A percentile compares a stretch with the other conserved stretches of the same genome.
phyloP scores from a whole-genome alignment of 2,113 vertebrate genomes.

The Sorex fumeus region DNA sequence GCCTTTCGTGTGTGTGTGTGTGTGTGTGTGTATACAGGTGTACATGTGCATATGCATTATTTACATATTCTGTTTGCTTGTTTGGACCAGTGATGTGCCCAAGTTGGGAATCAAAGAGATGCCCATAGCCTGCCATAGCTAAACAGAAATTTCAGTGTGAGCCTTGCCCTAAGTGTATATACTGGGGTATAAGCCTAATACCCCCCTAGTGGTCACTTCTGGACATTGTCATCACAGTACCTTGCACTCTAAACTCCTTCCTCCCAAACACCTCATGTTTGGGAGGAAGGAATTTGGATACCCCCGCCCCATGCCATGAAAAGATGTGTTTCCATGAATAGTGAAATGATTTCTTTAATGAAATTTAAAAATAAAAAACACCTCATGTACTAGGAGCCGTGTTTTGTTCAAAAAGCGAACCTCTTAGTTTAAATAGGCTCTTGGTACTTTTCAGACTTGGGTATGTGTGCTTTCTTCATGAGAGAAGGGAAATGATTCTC shows the following conservation, averaged over 20 bases:
- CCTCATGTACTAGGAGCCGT: neutral
- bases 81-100: neutral
- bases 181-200: neutral
- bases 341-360: neutral
- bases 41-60: neutral
- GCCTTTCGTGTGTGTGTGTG: neutral
- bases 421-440: slow-evolving; percentile 26
- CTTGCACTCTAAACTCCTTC: too few species aligned
- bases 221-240: too few species aligned
- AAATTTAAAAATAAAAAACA: neutral
- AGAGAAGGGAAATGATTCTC: slow-evolving; percentile 33
- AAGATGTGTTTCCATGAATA: neutral
- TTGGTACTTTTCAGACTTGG: slow-evolving; percentile 20
- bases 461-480: neutral
- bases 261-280: too few species aligned
- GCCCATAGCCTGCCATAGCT: neutral
- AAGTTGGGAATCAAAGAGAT: neutral
- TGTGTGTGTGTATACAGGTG: neutral
- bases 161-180: neutral
- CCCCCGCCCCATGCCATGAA: neutral
- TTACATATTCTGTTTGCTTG: neutral
- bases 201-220: too few species aligned
- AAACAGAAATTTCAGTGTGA: neutral
- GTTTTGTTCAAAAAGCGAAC: neutral
- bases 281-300: too few species aligned